These are phyloP conservation scores for Kryptolebias marmoratus DNA, from an alignment of 2,113 vertebrate species.

Conservation along the genomic window DNA sequence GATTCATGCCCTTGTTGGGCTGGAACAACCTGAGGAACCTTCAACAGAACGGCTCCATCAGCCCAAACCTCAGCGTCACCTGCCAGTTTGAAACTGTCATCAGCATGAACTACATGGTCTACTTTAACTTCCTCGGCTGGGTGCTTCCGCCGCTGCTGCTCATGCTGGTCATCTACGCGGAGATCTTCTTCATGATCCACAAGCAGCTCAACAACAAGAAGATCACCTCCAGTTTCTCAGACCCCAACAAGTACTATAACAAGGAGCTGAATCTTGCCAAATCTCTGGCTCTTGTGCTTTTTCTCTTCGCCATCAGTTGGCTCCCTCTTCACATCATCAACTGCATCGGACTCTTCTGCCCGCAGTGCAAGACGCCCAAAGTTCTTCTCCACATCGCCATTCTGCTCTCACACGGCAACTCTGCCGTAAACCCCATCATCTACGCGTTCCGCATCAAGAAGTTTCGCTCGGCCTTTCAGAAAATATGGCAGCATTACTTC, in stretches of 20 bases:
- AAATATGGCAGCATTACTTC: conserved; percentile 94
- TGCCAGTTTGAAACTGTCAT: conserved; percentile 96
- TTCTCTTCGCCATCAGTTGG: conserved; percentile 94
- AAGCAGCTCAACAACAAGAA: conserved; percentile 96
- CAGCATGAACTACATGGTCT: conserved; percentile 99
- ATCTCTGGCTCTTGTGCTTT: conserved; percentile 93
- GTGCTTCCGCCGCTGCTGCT: conserved; percentile 93
- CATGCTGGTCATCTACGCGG: conserved; percentile 93
- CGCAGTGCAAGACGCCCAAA: conserved; percentile 82
- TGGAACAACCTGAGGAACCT: conserved; percentile 90
- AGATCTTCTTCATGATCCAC: conserved; percentile 98
- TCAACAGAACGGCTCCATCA: conserved; percentile 76
- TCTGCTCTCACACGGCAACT: conserved; percentile 95
- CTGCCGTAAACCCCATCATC: conserved; percentile 96
- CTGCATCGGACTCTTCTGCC: conserved; percentile 94
- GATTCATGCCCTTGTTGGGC: conserved; percentile 93
- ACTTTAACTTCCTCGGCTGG: conserved; percentile 98
- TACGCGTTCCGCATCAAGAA: conserved; percentile 97
- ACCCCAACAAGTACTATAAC: conserved; percentile 94
- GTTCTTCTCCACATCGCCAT: conserved; percentile 90
- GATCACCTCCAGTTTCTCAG: conserved; percentile 82
- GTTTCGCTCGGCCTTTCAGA: conserved; percentile 91
- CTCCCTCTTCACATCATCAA: conserved; percentile 94
- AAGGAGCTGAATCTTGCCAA: conserved; percentile 98
- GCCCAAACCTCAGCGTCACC: conserved; percentile 81